Evolutionary conservation across 2,888 invertebrate genomes (phyloP).

Genomic region (Danaus chrysippus): DNA sequence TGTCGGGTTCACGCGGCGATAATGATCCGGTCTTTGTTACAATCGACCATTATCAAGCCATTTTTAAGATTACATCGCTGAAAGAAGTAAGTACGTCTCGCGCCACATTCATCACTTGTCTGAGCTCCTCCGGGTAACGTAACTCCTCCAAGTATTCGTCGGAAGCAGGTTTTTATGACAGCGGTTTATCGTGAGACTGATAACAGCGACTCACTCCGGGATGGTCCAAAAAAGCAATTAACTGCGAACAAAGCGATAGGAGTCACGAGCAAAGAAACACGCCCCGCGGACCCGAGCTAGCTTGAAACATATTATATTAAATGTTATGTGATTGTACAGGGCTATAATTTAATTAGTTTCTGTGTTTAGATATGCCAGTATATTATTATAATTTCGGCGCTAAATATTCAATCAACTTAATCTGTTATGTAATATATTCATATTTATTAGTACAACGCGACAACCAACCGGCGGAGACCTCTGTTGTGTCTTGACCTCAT

Average conservation of each 20-base stretch:
- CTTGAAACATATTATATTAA: background rate
- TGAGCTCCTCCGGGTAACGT: slow-evolving; percentile 30
- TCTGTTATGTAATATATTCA: too few relatives aligned
- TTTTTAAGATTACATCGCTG: slow-evolving; percentile 41
- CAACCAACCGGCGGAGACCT: too few relatives aligned
- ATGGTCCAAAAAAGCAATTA: slow-evolving; percentile 24
- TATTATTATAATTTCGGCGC: too few relatives aligned
- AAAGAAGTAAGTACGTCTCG: slow-evolving; percentile 33
- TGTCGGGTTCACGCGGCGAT: slow-evolving; percentile 5
- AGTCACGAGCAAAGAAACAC: slow-evolving; percentile 6
- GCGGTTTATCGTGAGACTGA: slow-evolving; percentile 29
- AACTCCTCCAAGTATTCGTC: slow-evolving; percentile 29
- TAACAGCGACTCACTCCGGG: slow-evolving; percentile 20
- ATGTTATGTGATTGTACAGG: too few relatives aligned
- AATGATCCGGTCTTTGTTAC: slow-evolving; percentile 32
- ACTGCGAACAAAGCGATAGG: slow-evolving; percentile 21
- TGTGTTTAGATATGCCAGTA: too few relatives aligned
- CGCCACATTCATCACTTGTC: slow-evolving; percentile 43
- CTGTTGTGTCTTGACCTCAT: too few relatives aligned
- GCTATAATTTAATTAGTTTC: too few relatives aligned
- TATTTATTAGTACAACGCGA: too few relatives aligned
- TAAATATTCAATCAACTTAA: too few relatives aligned
- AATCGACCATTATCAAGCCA: slow-evolving; percentile 37
- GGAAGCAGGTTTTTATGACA: slow-evolving; percentile 34
- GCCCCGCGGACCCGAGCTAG: slow-evolving; percentile 3